A percentile compares a stretch with the other conserved stretches of the same genome.
Evolutionary conservation across 1,140 invertebrate genomes (phyloP).

Genomic region (Microvelia longipes): DNA sequence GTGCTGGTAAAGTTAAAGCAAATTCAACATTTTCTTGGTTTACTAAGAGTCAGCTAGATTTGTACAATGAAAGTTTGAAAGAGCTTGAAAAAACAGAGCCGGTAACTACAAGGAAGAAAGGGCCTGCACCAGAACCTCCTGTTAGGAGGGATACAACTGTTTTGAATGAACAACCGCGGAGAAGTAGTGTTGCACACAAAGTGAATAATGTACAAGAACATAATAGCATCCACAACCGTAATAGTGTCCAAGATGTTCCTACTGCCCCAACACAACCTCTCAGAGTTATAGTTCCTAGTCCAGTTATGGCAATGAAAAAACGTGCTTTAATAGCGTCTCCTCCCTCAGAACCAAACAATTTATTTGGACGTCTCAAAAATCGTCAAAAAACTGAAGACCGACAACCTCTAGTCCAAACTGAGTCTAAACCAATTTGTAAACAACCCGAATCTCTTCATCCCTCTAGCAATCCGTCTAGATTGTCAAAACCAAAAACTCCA

Average conservation of each 20-base stretch:
- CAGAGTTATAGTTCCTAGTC: background rate
- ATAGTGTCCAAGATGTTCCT: background rate
- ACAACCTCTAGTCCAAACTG: background rate
- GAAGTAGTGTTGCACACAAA: background rate
- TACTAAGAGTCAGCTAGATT: background rate
- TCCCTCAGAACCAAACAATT: background rate
- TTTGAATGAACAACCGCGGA: background rate
- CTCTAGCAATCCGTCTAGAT: background rate
- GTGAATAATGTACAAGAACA: background rate
- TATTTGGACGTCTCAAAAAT: background rate
- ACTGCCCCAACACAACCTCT: background rate
- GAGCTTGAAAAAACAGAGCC: background rate
- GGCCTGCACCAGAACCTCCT: background rate
- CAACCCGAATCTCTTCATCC: background rate
- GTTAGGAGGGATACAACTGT: background rate
- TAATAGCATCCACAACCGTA: background rate
- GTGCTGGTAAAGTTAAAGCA: background rate
- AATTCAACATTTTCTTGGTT: slow-evolving; percentile 2
- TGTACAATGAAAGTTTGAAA: background rate
- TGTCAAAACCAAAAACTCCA: background rate
- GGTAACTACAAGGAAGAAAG: background rate
- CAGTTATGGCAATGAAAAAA: background rate
- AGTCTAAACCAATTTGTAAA: background rate
- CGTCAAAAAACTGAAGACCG: background rate
- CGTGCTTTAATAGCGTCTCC: background rate